These are phyloP conservation scores for Daktulosphaira vitifoliae DNA, from an alignment of 1,140 invertebrate genomes.

Conservation along the genomic window DNA sequence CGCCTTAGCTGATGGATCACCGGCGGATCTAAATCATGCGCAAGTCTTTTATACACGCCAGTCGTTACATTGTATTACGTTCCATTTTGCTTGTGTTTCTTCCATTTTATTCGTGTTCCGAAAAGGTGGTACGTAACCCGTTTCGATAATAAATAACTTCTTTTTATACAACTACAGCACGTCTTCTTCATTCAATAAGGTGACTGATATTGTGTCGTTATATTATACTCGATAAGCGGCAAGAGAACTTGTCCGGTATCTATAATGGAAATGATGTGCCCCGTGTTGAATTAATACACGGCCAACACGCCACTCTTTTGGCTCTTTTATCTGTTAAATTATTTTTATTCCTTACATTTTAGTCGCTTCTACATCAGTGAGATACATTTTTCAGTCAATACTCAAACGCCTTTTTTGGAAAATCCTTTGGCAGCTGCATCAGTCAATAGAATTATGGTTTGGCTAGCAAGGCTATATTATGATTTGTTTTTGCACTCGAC, in stretches of 20 bases:
- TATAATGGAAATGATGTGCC: conserved; percentile 21
- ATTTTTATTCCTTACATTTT: neutral
- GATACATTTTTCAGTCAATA: too few species aligned
- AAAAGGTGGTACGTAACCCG: neutral
- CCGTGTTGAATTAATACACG: conserved; percentile 16
- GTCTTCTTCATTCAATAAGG: neutral
- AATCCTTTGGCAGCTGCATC: too few species aligned
- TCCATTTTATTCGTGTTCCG: neutral
- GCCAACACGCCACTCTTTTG: conserved; percentile 11
- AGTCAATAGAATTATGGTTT: too few species aligned
- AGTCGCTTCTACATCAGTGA: too few species aligned
- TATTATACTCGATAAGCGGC: neutral
- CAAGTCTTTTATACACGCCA: neutral
- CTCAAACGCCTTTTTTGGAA: too few species aligned
- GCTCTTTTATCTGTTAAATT: too few species aligned
- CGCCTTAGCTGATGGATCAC: neutral
- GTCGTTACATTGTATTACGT: too few species aligned
- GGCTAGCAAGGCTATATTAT: too few species aligned
- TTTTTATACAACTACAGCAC: neutral
- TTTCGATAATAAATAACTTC: conserved; percentile 24
- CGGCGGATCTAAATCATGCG: conserved; percentile 16
- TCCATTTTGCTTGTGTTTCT: conserved; percentile 1
- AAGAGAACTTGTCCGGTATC: too few species aligned
- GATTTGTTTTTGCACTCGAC: too few species aligned
- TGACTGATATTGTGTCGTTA: conserved; percentile 18